Evolutionary conservation across 2,113 vertebrate genomes (phyloP).

Genomic region (Ctenomys sociabilis): DNA sequence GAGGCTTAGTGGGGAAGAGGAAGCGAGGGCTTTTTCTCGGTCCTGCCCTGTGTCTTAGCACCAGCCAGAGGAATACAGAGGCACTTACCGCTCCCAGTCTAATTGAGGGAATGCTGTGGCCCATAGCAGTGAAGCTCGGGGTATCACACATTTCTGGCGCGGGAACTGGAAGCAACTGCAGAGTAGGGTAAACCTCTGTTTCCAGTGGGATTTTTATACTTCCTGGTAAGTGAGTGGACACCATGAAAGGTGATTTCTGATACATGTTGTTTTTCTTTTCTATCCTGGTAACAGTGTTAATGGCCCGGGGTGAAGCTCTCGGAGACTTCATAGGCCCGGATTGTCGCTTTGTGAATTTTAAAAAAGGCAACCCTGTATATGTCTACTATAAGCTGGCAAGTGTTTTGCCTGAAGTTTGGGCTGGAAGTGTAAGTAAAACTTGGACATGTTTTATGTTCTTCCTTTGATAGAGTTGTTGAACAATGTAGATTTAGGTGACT

Average conservation of each 20-base stretch:
- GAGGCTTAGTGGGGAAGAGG: neutral
- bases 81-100: neutral
- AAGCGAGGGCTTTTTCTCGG: too few relatives aligned
- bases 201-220: neutral
- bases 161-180: neutral
- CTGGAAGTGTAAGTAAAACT: slow-evolving; percentile 94
- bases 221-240: neutral
- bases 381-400: slow-evolving; percentile 97
- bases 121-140: neutral
- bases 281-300: slow-evolving; percentile 89
- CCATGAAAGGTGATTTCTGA: neutral
- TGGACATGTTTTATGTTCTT: slow-evolving; percentile 45
- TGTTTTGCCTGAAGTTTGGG: slow-evolving; percentile 91
- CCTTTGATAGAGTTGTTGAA: neutral
- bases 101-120: neutral
- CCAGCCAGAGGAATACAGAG: neutral
- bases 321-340: slow-evolving; percentile 94
- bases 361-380: slow-evolving; percentile 93
- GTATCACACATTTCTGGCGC: neutral
- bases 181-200: neutral
- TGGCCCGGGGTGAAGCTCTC: slow-evolving; percentile 93
- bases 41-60: neutral
- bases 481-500: neutral
- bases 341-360: slow-evolving; percentile 95
- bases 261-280: neutral